Percentiles rank a stretch among this genome's conserved stretches.
Conservation (phyloP, 2,888 invertebrate genomes). For the Tenthredo scrophulariae region DNA sequence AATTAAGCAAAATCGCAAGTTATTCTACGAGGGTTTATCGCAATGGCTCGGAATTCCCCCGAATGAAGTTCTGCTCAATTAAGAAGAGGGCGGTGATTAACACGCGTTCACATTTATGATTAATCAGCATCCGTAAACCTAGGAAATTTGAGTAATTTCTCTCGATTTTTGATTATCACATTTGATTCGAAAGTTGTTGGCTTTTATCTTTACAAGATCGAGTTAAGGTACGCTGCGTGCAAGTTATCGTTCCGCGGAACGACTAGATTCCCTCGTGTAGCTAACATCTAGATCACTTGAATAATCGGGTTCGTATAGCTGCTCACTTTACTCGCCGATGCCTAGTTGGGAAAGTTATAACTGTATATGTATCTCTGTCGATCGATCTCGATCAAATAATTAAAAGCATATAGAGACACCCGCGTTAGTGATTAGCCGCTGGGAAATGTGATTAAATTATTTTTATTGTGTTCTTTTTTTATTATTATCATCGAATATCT, state of each 20-base stretch:
- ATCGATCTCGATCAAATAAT: constrained; percentile 23
- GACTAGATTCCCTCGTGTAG: constrained; percentile 11
- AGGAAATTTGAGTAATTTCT: background rate
- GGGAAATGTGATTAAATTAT: constrained; percentile 17
- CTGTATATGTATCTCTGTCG: background rate
- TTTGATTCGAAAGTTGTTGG: background rate
- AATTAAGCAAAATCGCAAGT: background rate
- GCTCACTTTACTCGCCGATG: background rate
- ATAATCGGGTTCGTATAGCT: background rate
- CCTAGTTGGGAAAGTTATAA: constrained; percentile 20
- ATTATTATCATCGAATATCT: background rate
- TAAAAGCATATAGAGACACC: background rate
- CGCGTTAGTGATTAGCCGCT: background rate
- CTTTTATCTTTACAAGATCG: constrained; percentile 1
- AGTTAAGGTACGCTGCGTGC: background rate
- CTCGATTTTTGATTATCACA: background rate
- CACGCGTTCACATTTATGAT: background rate
- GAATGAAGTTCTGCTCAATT: background rate
- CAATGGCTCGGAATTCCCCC: background rate
- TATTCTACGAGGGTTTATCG: background rate
- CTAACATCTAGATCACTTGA: constrained; percentile 1
- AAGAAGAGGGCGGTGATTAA: background rate
- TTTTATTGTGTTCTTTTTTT: background rate
- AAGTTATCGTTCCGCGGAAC: background rate
- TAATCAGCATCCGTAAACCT: background rate